Percentiles rank a stretch among this genome's conserved stretches.
Evolutionary conservation across 2,797 vertebrate species (phyloP).

Genomic region (Halcyon leucocephala): DNA sequence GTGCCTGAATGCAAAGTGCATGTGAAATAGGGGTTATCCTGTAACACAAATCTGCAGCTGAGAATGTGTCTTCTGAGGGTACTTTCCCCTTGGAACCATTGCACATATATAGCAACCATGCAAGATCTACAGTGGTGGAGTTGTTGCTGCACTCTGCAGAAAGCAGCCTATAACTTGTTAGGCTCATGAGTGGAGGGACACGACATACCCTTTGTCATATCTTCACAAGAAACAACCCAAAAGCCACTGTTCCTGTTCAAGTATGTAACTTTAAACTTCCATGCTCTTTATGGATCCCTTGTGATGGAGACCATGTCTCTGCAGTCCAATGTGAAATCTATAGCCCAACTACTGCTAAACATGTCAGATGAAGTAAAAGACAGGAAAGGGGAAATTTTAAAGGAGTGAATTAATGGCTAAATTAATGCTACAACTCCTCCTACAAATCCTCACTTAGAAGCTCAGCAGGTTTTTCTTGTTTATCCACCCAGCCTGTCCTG

Average conservation of each 20-base stretch:
- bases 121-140: neutral
- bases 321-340: neutral
- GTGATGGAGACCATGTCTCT: neutral
- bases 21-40: neutral
- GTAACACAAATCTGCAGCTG: neutral
- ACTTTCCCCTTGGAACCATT: neutral
- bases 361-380: neutral
- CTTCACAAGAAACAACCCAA: neutral
- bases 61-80: neutral
- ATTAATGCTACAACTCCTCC: conserved; percentile 27
- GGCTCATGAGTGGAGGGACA: neutral
- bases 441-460: conserved; percentile 8
- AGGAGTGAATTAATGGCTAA: conserved; percentile 43
- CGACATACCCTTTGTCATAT: neutral
- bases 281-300: accelerated
- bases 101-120: neutral
- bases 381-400: neutral
- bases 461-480: conserved; percentile 64
- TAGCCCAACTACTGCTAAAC: neutral
- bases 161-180: neutral
- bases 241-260: neutral
- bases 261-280: neutral
- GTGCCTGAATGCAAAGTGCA: neutral
- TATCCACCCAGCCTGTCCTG: conserved; percentile 35
- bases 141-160: neutral